Conservation (phyloP, 1,140 invertebrate species). For the Marisa cornuarietis region DNA sequence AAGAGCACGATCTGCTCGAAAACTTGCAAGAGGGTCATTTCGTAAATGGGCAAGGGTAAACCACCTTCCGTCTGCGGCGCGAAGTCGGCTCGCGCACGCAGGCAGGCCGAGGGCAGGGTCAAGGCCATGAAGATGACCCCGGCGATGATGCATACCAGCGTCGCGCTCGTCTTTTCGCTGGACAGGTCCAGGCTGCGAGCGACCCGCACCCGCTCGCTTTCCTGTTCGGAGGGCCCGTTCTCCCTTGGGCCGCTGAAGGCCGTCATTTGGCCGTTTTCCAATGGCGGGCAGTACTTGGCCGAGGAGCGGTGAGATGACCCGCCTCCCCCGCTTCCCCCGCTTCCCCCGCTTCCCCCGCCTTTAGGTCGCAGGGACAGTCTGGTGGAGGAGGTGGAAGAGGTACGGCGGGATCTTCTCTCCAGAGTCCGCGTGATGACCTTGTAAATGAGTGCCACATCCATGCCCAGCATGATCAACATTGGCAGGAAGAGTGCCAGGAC, state of each 20-base stretch:
- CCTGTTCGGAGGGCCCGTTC: background rate
- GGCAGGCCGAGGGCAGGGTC: conserved; percentile 13
- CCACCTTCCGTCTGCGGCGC: background rate
- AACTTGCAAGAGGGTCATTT: conserved; percentile 1
- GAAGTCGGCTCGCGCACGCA: conserved; percentile 10
- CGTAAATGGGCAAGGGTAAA: background rate
- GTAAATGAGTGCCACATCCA: conserved; percentile 6
- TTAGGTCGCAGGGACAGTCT: too few relatives aligned
- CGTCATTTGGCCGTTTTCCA: conserved; percentile 9
- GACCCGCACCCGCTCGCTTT: background rate
- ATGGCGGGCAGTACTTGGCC: conserved; percentile 1
- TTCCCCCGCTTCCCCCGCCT: too few relatives aligned
- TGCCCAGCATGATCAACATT: conserved; percentile 13
- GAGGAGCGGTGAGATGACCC: conserved; percentile 1
- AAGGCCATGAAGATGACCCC: conserved; percentile 15
- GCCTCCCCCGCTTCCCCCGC: too few relatives aligned
- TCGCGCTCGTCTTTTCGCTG: background rate
- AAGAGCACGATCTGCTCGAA: conserved; percentile 20
- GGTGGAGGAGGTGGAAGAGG: too few relatives aligned
- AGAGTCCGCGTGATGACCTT: background rate
- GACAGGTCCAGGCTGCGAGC: background rate
- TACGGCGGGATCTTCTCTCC: background rate
- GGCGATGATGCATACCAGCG: background rate
- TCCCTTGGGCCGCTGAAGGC: background rate
- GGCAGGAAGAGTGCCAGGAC: conserved; percentile 12